phyloP scores from a whole-genome alignment of 2,888 invertebrate species.

The Crossocerus cetratus region DNA sequence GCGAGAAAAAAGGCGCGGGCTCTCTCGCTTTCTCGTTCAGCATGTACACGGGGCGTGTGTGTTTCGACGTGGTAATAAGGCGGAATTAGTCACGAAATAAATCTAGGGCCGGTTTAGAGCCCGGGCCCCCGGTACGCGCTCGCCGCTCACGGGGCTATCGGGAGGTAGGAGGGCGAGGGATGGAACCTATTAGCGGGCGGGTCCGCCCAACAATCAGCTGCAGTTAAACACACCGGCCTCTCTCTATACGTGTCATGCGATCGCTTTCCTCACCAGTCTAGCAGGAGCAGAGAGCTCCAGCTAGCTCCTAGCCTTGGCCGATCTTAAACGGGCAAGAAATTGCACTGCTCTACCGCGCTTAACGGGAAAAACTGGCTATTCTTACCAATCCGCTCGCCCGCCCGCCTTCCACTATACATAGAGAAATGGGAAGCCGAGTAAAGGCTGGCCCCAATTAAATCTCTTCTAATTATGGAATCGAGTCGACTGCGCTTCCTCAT shows the following conservation, averaged over 20 bases:
- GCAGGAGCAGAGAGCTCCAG: slow-evolving; percentile 7
- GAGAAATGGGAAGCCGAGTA: too few relatives aligned
- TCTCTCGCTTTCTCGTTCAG: background rate
- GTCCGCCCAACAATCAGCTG: slow-evolving; percentile 65
- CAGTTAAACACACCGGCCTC: slow-evolving; percentile 49
- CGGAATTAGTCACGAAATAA: slow-evolving; percentile 70
- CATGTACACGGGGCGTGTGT: slow-evolving; percentile 10
- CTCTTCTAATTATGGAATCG: background rate
- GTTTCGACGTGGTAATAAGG: slow-evolving; percentile 67
- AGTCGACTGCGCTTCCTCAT: too few relatives aligned
- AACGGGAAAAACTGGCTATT: slow-evolving; percentile 1
- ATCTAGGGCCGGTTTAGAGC: slow-evolving; percentile 50
- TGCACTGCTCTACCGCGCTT: background rate
- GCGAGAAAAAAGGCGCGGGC: too few relatives aligned
- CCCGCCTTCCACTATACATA: background rate
- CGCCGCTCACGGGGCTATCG: background rate
- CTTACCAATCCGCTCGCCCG: background rate
- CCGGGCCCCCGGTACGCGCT: background rate
- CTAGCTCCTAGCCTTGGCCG: background rate
- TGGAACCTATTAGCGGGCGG: slow-evolving; percentile 61
- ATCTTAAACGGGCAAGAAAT: background rate
- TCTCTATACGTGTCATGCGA: slow-evolving; percentile 10
- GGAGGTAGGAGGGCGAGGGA: slow-evolving; percentile 41
- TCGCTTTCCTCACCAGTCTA: slow-evolving; percentile 20
- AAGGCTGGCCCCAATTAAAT: background rate